Conservation (phyloP, 1,140 invertebrate genomes). For the Aphaenogaster floridana region DNA sequence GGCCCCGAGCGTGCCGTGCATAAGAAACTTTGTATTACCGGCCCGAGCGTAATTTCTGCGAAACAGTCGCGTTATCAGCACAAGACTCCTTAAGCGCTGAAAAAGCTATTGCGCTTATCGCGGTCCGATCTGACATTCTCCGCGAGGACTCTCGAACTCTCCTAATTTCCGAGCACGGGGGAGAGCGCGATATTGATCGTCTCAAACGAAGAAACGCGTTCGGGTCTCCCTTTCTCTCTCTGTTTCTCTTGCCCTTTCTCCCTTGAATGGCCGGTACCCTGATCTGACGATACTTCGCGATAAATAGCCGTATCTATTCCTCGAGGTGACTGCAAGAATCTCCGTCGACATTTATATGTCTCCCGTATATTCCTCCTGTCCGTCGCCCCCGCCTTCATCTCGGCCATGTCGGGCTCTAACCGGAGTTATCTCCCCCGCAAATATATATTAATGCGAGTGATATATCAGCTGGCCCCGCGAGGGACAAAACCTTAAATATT, state of each 20-base stretch:
- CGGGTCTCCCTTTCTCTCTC: not conserved
- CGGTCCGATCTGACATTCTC: conserved; percentile 53
- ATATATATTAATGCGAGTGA: conserved; percentile 87
- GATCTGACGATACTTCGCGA: conserved; percentile 40
- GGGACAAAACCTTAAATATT: conserved; percentile 88
- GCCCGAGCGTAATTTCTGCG: conserved; percentile 47
- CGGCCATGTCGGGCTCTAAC: conserved; percentile 14
- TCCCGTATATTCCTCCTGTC: not conserved
- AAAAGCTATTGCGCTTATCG: conserved; percentile 59
- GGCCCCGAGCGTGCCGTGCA: conserved; percentile 48
- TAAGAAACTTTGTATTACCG: conserved; percentile 58
- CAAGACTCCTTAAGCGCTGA: conserved; percentile 43
- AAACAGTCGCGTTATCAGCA: conserved; percentile 54
- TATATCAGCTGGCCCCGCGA: conserved; percentile 85
- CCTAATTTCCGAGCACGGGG: conserved; percentile 40
- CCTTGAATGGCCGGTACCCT: not conserved
- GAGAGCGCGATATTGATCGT: conserved; percentile 53
- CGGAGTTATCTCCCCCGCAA: conserved; percentile 86
- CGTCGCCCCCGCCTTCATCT: conserved; percentile 25
- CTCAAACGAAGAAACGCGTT: conserved; percentile 8
- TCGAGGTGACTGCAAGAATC: conserved; percentile 62
- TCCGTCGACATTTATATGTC: conserved; percentile 67
- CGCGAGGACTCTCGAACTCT: conserved; percentile 54
- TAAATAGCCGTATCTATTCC: conserved; percentile 71
- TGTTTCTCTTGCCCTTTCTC: not conserved